Evolutionary conservation across 2,888 invertebrate genomes (phyloP), one percentile per base, ranked within the genome.

Genomic region (Stenodera caucasica): DNA sequence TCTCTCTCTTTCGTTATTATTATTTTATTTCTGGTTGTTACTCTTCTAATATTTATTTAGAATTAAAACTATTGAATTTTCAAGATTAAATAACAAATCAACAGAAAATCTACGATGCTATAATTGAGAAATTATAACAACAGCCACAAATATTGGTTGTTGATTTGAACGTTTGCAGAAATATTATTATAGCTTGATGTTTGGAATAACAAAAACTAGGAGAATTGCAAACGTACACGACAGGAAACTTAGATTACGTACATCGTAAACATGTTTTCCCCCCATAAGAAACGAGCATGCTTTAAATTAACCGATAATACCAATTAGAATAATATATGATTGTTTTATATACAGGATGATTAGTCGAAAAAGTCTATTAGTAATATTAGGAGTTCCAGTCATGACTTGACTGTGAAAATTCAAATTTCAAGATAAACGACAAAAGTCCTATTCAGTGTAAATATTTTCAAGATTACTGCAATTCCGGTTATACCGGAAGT

Each of bases 91-190:
- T 40, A 40, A 18, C 9, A 15, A 1, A 21, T 11, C 14, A 21
- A 45, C 15, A 40, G 18, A 23, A 49, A 45, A 30, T 26, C 54
- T 37, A 61, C 51, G 45, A 55, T 50, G 52, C 50, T 57, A 57
- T 57, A 50, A 57, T 61, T 61, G 55, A 58, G 40, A 49, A 51
- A 53, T 53, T 57, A 57, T 50, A 55, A 37, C 50, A 57, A 45
- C 50, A 50, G 50, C 33, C 23, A 23, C 32, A 57, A 45, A 15
- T 30, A 55, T 61, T 53, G 51, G 49, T 59, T 59, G 57, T 63
- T 59, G 58, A 59, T 59, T 63, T 53, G 52, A 52, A 30, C 52
- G 33, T 52, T 52, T 55, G 53, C 33, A 61, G 58, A 61, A 61
- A 61, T 61, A 61, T 61, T 61, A 58, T 61, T 61, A 29, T 49